These are phyloP conservation scores for Hirtodrosophila histrioides DNA, from an alignment of 2,888 invertebrate species.

Conservation along the genomic window DNA sequence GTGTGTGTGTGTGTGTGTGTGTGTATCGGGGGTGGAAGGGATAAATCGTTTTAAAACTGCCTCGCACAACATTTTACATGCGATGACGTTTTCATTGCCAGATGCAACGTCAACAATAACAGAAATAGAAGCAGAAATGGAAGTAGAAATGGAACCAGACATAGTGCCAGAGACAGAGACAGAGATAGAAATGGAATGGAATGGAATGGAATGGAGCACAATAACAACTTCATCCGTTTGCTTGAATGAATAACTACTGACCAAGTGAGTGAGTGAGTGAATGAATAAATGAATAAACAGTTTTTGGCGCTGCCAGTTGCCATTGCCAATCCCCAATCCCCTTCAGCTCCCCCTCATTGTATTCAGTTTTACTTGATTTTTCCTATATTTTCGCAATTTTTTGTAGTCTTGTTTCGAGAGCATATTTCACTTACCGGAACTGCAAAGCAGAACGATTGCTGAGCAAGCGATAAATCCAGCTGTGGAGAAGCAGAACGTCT, in stretches of 20 bases:
- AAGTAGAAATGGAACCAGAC: conserved; percentile 6
- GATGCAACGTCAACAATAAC: conserved; percentile 78
- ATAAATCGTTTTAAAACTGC: conserved; percentile 49
- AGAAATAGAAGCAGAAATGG: conserved; percentile 7
- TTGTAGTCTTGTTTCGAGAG: conserved; percentile 43
- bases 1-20: conserved; percentile 11
- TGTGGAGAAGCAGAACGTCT: conserved; percentile 74
- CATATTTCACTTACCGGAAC: conserved; percentile 84
- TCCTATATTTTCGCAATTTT: conserved; percentile 6
- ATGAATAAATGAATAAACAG: conserved; percentile 28
- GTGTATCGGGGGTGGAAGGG: not conserved
- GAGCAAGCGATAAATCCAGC: conserved; percentile 84
- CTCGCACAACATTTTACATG: conserved; percentile 72
- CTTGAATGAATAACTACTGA: conserved; percentile 43
- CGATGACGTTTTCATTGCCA: conserved; percentile 76
- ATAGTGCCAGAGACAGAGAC: conserved; percentile 1
- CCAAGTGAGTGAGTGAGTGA: conserved; percentile 22
- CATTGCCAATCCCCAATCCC: too few species aligned
- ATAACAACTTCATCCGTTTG: conserved; percentile 51
- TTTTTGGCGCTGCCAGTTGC: not conserved
- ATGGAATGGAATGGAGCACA: conserved; percentile 29
- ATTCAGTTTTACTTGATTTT: conserved; percentile 6
- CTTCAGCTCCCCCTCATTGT: conserved; percentile 6
- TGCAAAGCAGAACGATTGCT: conserved; percentile 84
- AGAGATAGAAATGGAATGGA: conserved; percentile 9